Base-by-base conservation (phyloP, 2,888 invertebrate genomes). In the Theodoxus fluviatilis region DNA sequence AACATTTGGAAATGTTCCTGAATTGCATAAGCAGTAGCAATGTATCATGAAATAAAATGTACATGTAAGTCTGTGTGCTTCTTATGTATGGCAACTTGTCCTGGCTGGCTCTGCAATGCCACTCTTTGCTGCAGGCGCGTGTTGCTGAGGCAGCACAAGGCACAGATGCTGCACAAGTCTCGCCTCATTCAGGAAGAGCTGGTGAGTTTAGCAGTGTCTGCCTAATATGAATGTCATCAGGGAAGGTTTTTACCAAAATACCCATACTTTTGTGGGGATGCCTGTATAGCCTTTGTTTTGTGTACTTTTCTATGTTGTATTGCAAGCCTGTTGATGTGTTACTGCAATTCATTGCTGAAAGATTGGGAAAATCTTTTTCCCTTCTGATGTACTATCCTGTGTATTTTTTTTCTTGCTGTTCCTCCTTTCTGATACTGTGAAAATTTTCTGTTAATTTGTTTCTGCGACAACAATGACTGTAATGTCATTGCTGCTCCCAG, bases 101-200 rank as follows among this genome's bases (percentile, higher is more conserved):
- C 37, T 25, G 12, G 7, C 43, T 15, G 28, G 25, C 57, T 25
- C 7, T 15, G 2, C 35, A 31, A 40, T 67, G 18, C 55, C 57
- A n/a, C 49, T 61, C 38, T 63, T 67, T 18, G 63, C 72, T 71
- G 7, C 72, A 86, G 87, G 3, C 83, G 86, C n/a, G 78, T 84
- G 35, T 73, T 87, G 49, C 75, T 87, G 57, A 74, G 86, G 37
- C 87, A 87, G 69, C 87, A 87, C 75, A 84, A 84, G 67, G 82
- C 86, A 3, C 84, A 85, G 64, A 80, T 87, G 79, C 80, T 83
- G 76, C 75, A 83, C 71, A 80, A 80, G 71, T 86, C 87, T 15
- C 78, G 79, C 73, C 81, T 83, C 71, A 81, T 87, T 7, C 85
- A 85, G 70, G 81, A 85, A 64, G 86, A 87, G 75, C 72, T 87